Base-by-base conservation (phyloP, 2,888 invertebrate species). In the Lochmaea crataegi region DNA sequence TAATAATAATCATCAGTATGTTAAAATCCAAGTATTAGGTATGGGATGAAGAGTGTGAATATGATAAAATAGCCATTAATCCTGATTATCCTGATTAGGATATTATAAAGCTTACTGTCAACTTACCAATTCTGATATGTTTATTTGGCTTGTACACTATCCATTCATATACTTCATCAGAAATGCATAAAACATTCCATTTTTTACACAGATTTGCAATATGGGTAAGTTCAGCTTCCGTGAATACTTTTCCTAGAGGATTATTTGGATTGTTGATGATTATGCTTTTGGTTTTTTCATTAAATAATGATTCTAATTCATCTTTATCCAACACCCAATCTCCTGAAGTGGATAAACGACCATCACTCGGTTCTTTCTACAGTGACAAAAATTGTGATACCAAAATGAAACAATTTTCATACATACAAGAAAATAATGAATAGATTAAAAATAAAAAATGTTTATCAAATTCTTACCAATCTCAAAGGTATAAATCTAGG, bases 81-180 rank as follows among this genome's bases (percentile, higher is more conserved):
- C 32, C 32, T 32, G 32, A 32, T 32, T 32, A 32, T 32, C 4
- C 32, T 5, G 5, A 5, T 32, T 32, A 32, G 32, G 32, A 32
- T 5, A 26, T 26, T 26, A 42, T 42, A 42, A 42, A 42, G 5
- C 26, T n/a, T 41, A 41, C 11, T n/a, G 38, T 65, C 12, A 14
- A 56, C 53, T 73, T 85, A 95, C 98, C 97, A 74, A 99, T 98
- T 85, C 98, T 91, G 74, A 98, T 91, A 86, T 98, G 96, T 81
- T 94, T 89, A 41, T 91, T 89, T 0, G 94, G 94, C 82, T 94
- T 91, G 82, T 93, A 98, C 12, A 96, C 94, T 85, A 99, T 90
- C 97, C 98, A 99, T 86, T 99, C 99, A 81, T 99, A 99, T 0
- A 99, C 99, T 87, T 99, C 99, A 87, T 99, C 99, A 0, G 97